These are phyloP conservation scores for Nasonia longicornis DNA, from an alignment of 1,140 invertebrate genomes.

Conservation along the genomic window DNA sequence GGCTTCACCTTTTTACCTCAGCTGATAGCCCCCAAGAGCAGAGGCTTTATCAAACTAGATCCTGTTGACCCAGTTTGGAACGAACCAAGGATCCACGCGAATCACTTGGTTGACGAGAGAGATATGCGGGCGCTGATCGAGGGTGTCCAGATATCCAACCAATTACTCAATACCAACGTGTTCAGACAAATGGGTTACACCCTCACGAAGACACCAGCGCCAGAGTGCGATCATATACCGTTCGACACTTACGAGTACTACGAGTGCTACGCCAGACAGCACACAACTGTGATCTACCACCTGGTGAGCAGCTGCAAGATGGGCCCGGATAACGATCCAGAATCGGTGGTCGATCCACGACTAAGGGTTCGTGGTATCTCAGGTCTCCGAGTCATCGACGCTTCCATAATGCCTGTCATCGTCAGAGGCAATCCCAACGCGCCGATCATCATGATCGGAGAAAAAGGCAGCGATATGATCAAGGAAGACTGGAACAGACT, in stretches of 20 bases:
- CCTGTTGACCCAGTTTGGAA: background rate
- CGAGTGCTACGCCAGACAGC: constrained; percentile 16
- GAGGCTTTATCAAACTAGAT: constrained; percentile 32
- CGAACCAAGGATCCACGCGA: constrained; percentile 20
- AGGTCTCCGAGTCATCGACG: constrained; percentile 64
- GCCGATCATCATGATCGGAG: constrained; percentile 73
- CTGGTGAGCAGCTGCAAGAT: constrained; percentile 74
- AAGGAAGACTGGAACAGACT: background rate
- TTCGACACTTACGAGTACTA: constrained; percentile 4
- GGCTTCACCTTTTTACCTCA: background rate
- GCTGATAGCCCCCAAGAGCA: constrained; percentile 27
- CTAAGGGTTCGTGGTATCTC: constrained; percentile 63
- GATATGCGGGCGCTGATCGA: background rate
- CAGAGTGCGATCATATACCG: constrained; percentile 48
- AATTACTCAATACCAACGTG: constrained; percentile 27
- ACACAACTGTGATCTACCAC: constrained; percentile 56
- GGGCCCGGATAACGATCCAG: constrained; percentile 64
- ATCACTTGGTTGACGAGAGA: background rate
- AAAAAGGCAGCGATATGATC: constrained; percentile 62
- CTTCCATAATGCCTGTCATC: constrained; percentile 64
- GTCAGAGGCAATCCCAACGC: constrained; percentile 70
- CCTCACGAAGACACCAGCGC: constrained; percentile 60
- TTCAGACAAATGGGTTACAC: constrained; percentile 67
- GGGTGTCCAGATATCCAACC: background rate
- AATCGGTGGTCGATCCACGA: constrained; percentile 60